These are phyloP conservation scores for Pollachius pollachius DNA, from an alignment of 2,113 vertebrate species.

Conservation along the genomic window DNA sequence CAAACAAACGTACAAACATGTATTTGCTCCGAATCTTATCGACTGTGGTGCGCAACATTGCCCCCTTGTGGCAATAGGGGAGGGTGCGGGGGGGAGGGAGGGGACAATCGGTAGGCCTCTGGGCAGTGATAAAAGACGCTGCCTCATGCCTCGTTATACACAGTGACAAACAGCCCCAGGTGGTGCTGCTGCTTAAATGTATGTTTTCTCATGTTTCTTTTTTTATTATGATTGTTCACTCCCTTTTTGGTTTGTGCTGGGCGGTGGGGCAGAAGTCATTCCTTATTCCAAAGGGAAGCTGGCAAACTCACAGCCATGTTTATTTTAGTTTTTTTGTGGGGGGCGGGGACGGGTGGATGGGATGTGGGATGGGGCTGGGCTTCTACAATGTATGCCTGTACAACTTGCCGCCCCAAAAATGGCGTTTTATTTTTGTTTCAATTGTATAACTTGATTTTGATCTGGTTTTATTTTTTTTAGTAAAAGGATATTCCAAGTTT, in stretches of 20 bases:
- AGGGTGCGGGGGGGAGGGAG: background rate
- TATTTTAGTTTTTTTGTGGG: slow-evolving; percentile 37
- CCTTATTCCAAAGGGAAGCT: slow-evolving; percentile 25
- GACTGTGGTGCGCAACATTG: slow-evolving; percentile 26
- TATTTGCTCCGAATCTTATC: slow-evolving; percentile 15
- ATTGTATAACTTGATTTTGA: slow-evolving; percentile 55
- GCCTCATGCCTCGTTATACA: slow-evolving; percentile 14
- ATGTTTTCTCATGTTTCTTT: background rate
- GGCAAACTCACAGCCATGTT: slow-evolving; percentile 35
- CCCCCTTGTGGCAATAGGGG: no score
- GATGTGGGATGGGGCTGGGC: no score
- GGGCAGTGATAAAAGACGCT: slow-evolving; percentile 26
- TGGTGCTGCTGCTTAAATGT: background rate
- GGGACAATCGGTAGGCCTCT: slow-evolving; percentile 38
- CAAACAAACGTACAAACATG: slow-evolving; percentile 14
- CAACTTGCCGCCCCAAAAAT: slow-evolving; percentile 53
- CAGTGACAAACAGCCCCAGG: background rate
- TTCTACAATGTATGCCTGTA: slow-evolving; percentile 41
- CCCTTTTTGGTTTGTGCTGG: slow-evolving; percentile 1
- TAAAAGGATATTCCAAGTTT: slow-evolving; percentile 67
- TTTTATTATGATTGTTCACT: no score
- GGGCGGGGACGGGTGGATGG: background rate
- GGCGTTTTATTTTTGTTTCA: slow-evolving; percentile 63
- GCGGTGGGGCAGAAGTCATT: slow-evolving; percentile 11
- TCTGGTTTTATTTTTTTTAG: slow-evolving; percentile 58